Evolutionary conservation across 2,888 invertebrate genomes (phyloP).

Genomic region (Chymomyza caudatula): DNA sequence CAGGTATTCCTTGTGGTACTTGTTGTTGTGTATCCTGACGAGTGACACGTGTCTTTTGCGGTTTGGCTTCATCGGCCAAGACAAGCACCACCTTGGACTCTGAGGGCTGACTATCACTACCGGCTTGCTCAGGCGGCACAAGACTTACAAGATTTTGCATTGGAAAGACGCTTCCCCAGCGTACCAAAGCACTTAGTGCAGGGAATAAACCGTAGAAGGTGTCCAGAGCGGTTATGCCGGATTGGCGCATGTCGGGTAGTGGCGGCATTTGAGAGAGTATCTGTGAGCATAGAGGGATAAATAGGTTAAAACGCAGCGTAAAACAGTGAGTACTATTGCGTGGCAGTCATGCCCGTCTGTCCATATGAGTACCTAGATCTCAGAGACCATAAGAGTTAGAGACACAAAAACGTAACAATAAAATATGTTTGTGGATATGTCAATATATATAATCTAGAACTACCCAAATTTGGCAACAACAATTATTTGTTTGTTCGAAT

Average conservation of each 20-base stretch:
- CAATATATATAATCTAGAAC: too few species aligned
- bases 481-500: too few species aligned
- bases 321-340: too few species aligned
- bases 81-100: conserved; percentile 71
- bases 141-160: conserved; percentile 45
- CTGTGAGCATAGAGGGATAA: conserved; percentile 29
- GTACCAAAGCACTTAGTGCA: conserved; percentile 54
- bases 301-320: neutral
- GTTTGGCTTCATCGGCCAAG: conserved; percentile 64
- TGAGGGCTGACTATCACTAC: conserved; percentile 26
- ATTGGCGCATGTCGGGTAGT: conserved; percentile 9
- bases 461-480: too few species aligned
- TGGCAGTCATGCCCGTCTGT: too few species aligned
- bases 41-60: conserved; percentile 35
- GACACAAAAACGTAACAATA: too few species aligned
- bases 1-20: neutral
- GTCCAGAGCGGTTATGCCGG: conserved; percentile 37
- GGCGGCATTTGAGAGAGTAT: conserved; percentile 50
- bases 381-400: too few species aligned
- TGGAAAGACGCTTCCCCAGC: conserved; percentile 56
- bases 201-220: conserved; percentile 53
- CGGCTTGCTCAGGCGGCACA: conserved; percentile 6
- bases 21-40: conserved; percentile 40
- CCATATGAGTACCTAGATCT: too few species aligned
- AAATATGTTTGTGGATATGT: too few species aligned